These are phyloP conservation scores for Trematomus loennbergii DNA, from an alignment of 2,113 vertebrate species.

Conservation along the genomic window DNA sequence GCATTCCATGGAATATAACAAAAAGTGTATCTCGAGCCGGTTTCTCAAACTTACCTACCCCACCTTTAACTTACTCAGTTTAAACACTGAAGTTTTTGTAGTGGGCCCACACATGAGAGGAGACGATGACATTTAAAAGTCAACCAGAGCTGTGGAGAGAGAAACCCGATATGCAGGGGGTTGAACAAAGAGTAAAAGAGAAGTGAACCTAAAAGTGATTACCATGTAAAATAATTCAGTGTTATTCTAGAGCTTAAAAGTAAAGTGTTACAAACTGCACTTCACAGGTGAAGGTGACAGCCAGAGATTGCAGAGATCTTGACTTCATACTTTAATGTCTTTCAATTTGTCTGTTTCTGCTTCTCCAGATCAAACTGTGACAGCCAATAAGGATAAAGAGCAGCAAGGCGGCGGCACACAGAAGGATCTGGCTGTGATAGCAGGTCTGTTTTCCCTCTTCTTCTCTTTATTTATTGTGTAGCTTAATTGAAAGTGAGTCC, in stretches of 20 bases:
- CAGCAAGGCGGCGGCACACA: slow-evolving; percentile 86
- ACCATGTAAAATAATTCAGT: not conserved
- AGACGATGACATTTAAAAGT: slow-evolving; percentile 18
- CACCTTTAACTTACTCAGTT: too few species aligned
- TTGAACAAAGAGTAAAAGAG: not conserved
- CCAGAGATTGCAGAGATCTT: not conserved
- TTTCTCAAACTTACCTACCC: too few species aligned
- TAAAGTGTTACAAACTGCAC: not conserved
- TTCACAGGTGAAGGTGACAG: not conserved
- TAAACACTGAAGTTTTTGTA: too few species aligned
- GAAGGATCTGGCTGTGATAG: slow-evolving; percentile 90
- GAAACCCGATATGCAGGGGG: not conserved
- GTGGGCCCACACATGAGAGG: not conserved
- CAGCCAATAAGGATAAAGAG: slow-evolving; percentile 88
- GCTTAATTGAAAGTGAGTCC: slow-evolving; percentile 71
- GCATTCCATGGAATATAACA: too few species aligned
- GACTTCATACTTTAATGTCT: not conserved
- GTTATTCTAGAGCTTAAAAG: not conserved
- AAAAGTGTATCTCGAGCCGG: too few species aligned
- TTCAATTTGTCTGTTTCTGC: slow-evolving; percentile 37
- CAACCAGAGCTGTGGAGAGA: too few species aligned
- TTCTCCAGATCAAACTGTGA: slow-evolving; percentile 89
- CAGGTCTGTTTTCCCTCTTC: slow-evolving; percentile 75
- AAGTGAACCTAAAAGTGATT: not conserved
- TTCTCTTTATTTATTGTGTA: slow-evolving; percentile 39